Evolutionary conservation across 2,113 vertebrate genomes (phyloP), one percentile per base, ranked within the genome.

Genomic region (Pteruthius melanotis): DNA sequence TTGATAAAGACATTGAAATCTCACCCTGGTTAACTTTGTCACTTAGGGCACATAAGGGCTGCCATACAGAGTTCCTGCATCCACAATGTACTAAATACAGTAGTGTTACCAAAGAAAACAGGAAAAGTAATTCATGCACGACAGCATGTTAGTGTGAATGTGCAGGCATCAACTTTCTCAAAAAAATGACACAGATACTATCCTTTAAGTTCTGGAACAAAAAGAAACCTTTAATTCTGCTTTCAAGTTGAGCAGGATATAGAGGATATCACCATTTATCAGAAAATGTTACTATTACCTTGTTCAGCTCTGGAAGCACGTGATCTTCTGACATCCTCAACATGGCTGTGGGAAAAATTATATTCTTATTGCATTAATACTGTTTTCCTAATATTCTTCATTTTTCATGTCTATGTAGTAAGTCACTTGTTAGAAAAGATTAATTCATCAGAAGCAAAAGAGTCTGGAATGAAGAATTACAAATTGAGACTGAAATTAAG

Each of bases 321-420:
- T 99, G 99, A 95, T 99, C 99, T 84, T 99, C 99, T 60, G 99
- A 99, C 99, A 99, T 99, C 86, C 99, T 98, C 59, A 99, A 97
- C 99, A 99, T 99, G 26, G 99, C 99, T 99, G 65, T 61, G 81
- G 74, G 69, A 87, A 96, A 97, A 69, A 94, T 6, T 10, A 75
- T 7, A 86, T 69, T 80, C 28, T 93, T 81, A 94, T 7, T 90
- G 56, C 17, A 88, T 66, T 89, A 65, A 93, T 89, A 94, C 45
- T 21, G 20, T 52, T 80, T 90, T 84, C 61, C 30, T 70, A 79
- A 44, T 56, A 74, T 31, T 59, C 44, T 59, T 50, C 22, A 24
- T 81, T 91, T 90, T 69, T 35, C 45, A 44, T 13, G 4, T 12
- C 21, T 87, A 80, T 20, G 26, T 49, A 91, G 30, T 18, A 94